phyloP scores from a whole-genome alignment of 2,113 vertebrate genomes.

The Thomomys bottae region DNA sequence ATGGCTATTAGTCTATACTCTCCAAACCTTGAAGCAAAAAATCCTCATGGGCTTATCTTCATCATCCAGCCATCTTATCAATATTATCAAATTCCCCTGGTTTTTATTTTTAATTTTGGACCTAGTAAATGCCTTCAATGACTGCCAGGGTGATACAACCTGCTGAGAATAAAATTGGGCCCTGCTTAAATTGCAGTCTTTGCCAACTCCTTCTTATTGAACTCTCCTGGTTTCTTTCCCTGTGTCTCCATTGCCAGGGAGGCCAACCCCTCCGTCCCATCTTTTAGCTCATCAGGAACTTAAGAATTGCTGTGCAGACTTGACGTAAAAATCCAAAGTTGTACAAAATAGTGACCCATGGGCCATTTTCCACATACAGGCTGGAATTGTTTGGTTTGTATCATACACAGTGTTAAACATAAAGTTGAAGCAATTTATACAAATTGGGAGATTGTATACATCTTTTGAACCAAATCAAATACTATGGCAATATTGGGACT shows the following conservation, averaged over 20 bases:
- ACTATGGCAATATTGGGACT: neutral
- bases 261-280: neutral
- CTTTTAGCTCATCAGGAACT: neutral
- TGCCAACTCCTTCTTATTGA: neutral
- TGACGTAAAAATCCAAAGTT: neutral
- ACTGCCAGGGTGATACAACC: neutral
- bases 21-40: neutral
- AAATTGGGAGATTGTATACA: neutral
- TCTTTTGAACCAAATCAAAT: neutral
- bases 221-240: neutral
- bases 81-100: neutral
- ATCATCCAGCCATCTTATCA: neutral
- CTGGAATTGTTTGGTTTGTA: neutral
- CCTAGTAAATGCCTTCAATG: neutral
- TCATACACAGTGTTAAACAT: neutral
- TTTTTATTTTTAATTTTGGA: neutral
- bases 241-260: fast-evolving
- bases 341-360: neutral
- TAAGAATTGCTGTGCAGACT: neutral
- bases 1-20: neutral
- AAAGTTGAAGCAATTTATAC: neutral
- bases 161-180: neutral
- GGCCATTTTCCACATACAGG: neutral
- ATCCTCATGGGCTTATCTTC: neutral
- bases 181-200: neutral